A percentile compares a stretch with the other conserved stretches of the same genome.
These are phyloP conservation scores for Mormyrus hasselquistii DNA, from an alignment of 2,797 vertebrate genomes.

Conservation along the genomic window DNA sequence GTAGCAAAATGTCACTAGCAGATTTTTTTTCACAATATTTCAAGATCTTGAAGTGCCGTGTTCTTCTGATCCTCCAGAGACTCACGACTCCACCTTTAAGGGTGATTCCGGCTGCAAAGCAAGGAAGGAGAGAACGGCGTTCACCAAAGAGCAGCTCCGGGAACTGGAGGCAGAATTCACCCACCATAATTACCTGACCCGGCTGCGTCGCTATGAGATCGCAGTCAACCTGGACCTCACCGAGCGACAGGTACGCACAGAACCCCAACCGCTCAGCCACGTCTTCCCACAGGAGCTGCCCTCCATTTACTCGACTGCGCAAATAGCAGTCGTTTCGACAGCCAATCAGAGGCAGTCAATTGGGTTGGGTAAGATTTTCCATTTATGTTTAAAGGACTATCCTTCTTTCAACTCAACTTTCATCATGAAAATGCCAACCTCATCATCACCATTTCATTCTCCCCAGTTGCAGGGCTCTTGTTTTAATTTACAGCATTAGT, in stretches of 20 bases:
- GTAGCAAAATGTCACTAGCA: neutral
- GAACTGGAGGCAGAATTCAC: constrained; percentile 95
- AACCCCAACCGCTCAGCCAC: neutral
- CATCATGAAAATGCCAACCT: neutral
- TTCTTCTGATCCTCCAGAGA: constrained; percentile 57
- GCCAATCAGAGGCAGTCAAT: neutral
- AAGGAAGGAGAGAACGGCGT: constrained; percentile 90
- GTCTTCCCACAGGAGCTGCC: neutral
- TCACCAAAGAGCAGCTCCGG: constrained; percentile 92
- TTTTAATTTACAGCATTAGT: neutral
- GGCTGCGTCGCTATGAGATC: constrained; percentile 93
- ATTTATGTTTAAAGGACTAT: neutral
- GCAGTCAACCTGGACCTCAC: constrained; percentile 97
- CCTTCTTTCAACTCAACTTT: neutral
- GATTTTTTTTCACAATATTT: neutral
- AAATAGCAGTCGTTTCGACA: neutral
- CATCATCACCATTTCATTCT: neutral
- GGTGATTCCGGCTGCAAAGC: constrained; percentile 78
- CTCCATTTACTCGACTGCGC: neutral
- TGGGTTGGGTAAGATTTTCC: neutral
- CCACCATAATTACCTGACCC: constrained; percentile 96
- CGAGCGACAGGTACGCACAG: constrained; percentile 79
- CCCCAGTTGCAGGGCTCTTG: neutral
- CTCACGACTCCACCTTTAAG: constrained; percentile 64
- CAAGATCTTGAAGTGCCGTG: neutral